These are phyloP conservation scores for Lucilia sericata DNA, from an alignment of 1,140 invertebrate species.

Conservation along the genomic window DNA sequence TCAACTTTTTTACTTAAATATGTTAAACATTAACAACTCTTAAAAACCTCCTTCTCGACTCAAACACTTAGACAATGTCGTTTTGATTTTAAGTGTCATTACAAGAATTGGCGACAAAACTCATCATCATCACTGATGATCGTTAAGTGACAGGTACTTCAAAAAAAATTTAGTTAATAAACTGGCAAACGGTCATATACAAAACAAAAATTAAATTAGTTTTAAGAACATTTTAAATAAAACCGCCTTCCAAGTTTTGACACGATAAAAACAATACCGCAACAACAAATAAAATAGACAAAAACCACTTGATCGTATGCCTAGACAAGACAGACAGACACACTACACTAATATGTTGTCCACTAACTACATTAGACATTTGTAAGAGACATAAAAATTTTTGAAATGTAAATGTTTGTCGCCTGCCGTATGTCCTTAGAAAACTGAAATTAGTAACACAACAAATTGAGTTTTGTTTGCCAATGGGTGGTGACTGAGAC, in stretches of 20 bases:
- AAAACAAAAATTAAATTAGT: slow-evolving; percentile 14
- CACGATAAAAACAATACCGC: slow-evolving; percentile 44
- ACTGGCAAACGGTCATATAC: background rate
- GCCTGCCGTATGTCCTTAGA: slow-evolving; percentile 22
- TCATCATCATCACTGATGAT: background rate
- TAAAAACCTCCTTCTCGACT: too few species aligned
- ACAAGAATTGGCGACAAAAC: background rate
- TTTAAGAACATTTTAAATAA: slow-evolving; percentile 39
- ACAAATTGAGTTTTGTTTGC: background rate
- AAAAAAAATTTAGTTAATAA: background rate
- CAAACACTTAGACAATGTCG: too few species aligned
- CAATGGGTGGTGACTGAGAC: background rate
- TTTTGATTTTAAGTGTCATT: background rate
- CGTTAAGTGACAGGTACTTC: background rate
- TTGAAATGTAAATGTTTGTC: background rate
- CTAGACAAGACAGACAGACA: background rate
- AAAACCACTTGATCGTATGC: background rate
- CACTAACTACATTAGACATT: background rate
- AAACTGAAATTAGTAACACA: background rate
- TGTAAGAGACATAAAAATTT: background rate
- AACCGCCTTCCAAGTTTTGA: slow-evolving; percentile 46
- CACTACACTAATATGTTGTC: background rate
- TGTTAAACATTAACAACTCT: too few species aligned
- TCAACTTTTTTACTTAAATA: too few species aligned
- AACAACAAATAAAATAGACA: slow-evolving; percentile 11